Base-by-base conservation (phyloP, 2,113 vertebrate species). In the Cathartes aura region DNA sequence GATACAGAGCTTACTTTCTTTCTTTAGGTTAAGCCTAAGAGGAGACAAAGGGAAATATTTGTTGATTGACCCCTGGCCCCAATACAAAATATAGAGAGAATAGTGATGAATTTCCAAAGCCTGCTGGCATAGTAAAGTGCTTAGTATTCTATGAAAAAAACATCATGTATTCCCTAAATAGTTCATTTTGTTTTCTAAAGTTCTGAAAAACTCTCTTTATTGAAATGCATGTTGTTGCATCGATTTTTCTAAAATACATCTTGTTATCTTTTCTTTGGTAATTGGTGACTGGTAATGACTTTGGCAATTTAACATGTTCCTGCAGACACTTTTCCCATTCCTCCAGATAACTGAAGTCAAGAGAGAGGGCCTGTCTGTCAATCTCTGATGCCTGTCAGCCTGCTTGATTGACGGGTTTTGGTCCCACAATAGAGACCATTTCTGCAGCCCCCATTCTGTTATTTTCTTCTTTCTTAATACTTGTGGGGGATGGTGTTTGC, bases 221-320 rank as follows among this genome's bases (percentile, higher is more conserved):
- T 98, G 98, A 98, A 98, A 98, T 99, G 98, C 98, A 90, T 98
- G 98, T 98, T 98, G 98, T 98, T 98, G 98, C 98, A 98, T 99
- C 95, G 98, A 99, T 99, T 98, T 98, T 98, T 98, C 98, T 98
- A 98, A 99, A 98, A 98, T 98, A 98, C 98, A 98, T 98, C 98
- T 98, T 98, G 98, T 99, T 99, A 98, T 99, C 98, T 98, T 99
- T 99, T 99, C 98, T 98, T 99, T 98, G 98, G 99, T 99, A 99
- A 99, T 99, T 99, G 99, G 98, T 99, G 98, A 98, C 98, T 98
- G 98, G 99, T 99, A 99, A 99, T 99, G 99, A 99, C 99, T 99
- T 99, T 99, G 98, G 98, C 99, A 99, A 99, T 99, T 99, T 98
- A 98, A 98, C 98, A 98, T 98, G 98, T 97, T 97, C 98, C 98